phyloP scores from a whole-genome alignment of 2,797 vertebrate genomes.

The Malacoctenus gilli region DNA sequence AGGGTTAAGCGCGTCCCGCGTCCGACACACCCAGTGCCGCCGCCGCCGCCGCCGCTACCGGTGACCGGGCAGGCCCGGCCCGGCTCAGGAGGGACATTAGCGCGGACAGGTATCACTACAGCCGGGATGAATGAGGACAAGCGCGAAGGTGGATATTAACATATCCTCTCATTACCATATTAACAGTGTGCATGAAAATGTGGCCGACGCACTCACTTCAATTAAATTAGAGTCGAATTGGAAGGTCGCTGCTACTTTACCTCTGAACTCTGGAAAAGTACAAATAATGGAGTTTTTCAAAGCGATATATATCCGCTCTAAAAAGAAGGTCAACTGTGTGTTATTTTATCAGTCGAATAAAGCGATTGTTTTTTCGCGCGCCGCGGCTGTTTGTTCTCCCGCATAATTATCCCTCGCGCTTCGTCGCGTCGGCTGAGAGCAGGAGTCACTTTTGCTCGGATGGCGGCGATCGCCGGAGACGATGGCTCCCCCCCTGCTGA shows the following conservation, averaged over 20 bases:
- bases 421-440: constrained; percentile 4
- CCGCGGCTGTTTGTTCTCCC: constrained; percentile 17
- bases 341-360: constrained; percentile 8
- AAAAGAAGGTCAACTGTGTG: constrained; percentile 22
- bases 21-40: constrained; percentile 24
- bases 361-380: constrained; percentile 7
- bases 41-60: constrained; percentile 22
- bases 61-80: constrained; percentile 20
- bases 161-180: constrained; percentile 63
- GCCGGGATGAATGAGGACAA: constrained; percentile 52
- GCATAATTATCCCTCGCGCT: constrained; percentile 13
- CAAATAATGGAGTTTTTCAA: constrained; percentile 25
- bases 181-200: constrained; percentile 60
- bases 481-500: too few species aligned
- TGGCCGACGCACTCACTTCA: constrained; percentile 40
- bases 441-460: not conserved
- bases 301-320: constrained; percentile 1
- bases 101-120: constrained; percentile 54
- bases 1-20: constrained; percentile 16
- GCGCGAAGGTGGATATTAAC: constrained; percentile 61
- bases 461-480: not conserved
- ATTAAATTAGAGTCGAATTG: constrained; percentile 48
- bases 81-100: constrained; percentile 42
- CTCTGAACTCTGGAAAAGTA: constrained; percentile 28
- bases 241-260: constrained; percentile 49